Percentiles rank a stretch among this genome's conserved stretches.
phyloP scores from a whole-genome alignment of 2,888 invertebrate species.

The Nephrocerus scutellatus region DNA sequence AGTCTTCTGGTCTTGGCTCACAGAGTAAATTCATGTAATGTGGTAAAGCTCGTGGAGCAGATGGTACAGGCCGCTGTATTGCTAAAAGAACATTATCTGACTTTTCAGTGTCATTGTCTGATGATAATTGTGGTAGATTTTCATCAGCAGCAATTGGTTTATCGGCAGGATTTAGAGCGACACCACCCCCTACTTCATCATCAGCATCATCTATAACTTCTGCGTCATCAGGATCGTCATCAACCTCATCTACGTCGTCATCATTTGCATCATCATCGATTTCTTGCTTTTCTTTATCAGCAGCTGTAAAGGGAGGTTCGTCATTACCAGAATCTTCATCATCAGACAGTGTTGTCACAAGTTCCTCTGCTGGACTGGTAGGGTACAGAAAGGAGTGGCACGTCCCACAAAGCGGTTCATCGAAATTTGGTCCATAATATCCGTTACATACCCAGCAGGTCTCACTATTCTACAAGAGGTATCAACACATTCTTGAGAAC shows the following conservation, averaged over 20 bases:
- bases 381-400: conserved; percentile 92
- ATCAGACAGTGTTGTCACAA: conserved; percentile 58
- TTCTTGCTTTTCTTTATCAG: conserved; percentile 39
- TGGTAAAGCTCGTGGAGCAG: conserved; percentile 38
- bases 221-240: conserved; percentile 28
- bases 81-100: conserved; percentile 29
- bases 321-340: conserved; percentile 93
- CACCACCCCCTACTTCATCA: conserved; percentile 27
- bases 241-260: conserved; percentile 40
- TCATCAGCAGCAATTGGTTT: conserved; percentile 4
- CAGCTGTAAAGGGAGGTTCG: conserved; percentile 57
- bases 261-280: conserved; percentile 28
- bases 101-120: conserved; percentile 28
- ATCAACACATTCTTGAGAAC: not conserved
- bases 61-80: conserved; percentile 37
- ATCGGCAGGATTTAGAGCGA: conserved; percentile 19
- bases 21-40: conserved; percentile 40
- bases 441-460: conserved; percentile 80
- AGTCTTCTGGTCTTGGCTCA: conserved; percentile 34
- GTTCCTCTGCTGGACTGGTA: conserved; percentile 49
- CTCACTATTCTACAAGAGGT: conserved; percentile 33
- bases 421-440: conserved; percentile 86
- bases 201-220: conserved; percentile 32
- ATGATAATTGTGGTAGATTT: conserved; percentile 6
- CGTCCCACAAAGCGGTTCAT: conserved; percentile 83